Percentiles rank a stretch among this genome's conserved stretches.
Evolutionary conservation across 2,113 vertebrate genomes (phyloP).

Genomic region (Centropus unirufus): DNA sequence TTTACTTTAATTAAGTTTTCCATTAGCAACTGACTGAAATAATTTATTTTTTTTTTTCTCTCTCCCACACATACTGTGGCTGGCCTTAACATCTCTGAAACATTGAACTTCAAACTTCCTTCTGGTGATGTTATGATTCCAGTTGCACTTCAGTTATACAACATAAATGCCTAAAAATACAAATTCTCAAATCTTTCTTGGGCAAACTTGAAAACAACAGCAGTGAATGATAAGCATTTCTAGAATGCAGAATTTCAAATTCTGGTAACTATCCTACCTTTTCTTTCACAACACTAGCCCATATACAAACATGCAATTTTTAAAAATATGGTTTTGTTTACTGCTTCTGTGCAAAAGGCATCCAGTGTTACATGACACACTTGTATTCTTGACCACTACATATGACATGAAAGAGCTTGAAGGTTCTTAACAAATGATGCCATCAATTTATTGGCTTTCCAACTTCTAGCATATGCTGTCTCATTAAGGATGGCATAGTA

Average conservation of each 20-base stretch:
- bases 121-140: conserved; percentile 9
- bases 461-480: not conserved
- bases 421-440: not conserved
- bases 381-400: not conserved
- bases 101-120: not conserved
- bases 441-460: not conserved
- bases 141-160: conserved; percentile 31
- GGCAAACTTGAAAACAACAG: not conserved
- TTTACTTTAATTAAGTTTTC: not conserved
- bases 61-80: not conserved
- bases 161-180: conserved; percentile 10
- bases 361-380: not conserved
- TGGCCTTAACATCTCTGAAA: not conserved
- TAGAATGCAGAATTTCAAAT: not conserved
- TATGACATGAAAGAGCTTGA: not conserved
- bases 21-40: not conserved
- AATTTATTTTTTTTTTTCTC: not conserved
- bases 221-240: not conserved
- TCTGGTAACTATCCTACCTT: not conserved
- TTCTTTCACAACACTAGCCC: not conserved
- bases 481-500: not conserved
- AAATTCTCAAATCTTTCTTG: not conserved
- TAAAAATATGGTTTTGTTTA: not conserved
- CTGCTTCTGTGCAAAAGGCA: not conserved
- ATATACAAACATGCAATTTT: not conserved